Base-by-base conservation (phyloP, 2,113 vertebrate genomes). In the Lutjanus erythropterus region DNA sequence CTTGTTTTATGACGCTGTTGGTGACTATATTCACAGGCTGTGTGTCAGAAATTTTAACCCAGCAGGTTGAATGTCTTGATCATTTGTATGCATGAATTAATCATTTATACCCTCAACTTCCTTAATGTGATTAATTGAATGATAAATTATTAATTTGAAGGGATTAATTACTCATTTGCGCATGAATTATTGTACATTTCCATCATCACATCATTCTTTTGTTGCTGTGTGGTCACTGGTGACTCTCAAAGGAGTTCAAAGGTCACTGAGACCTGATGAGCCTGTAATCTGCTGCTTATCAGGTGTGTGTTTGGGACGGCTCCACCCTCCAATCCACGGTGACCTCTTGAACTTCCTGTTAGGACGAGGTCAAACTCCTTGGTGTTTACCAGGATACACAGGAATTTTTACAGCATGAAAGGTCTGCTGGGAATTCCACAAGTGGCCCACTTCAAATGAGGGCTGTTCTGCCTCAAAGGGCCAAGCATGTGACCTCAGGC, bases 271-370 rank as follows among this genome's bases (percentile, higher is more conserved):
- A 59, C 21, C 25, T 16, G 18, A 42, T 46, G 19, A 56, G 74
- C 31, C 33, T 21, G 71, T 81, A 71, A 92, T 87, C 71, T 60
- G 61, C 71, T 65, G 66, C 71, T 91, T 86, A 91, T 94, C 89
- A 91, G 60, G 80, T 80, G 86, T 76, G 77, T 81, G 82, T 80
- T n/a, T n/a, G 66, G 75, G 42, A 47, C 71, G 59, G 16, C 49
- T 53, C 53, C 64, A 1, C 49, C 25, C 70, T 50, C 23, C 12
- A 46, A 66, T 83, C 81, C 49, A 31, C 4, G n/a, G 4, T 50
- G 91, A 94, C 91, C 93, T 94, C 84, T 86, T 93, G 77, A 93
- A 94, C 91, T 92, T 90, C 88, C 87, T 86, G 69, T 74, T 25
- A 67, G 39, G 78, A 81, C 62, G 71, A 89, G 82, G 78, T 91